These are phyloP conservation scores for Byasa hedistus DNA, from an alignment of 2,888 invertebrate genomes.

Conservation along the genomic window DNA sequence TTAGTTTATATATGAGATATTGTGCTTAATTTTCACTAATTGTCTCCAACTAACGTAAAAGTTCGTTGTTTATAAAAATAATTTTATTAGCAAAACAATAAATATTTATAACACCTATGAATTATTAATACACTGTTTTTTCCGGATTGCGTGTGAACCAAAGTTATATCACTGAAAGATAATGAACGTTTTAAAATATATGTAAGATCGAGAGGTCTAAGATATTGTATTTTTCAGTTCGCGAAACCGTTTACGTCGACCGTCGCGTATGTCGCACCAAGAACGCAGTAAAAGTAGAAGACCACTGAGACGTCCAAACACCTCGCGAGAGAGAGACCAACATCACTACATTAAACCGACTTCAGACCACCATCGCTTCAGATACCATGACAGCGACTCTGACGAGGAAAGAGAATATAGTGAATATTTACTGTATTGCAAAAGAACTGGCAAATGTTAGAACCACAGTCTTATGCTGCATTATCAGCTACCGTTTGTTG, in stretches of 20 bases:
- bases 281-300: conserved; percentile 59
- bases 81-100: neutral
- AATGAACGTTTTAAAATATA: neutral
- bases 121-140: neutral
- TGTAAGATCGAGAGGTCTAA: too few relatives aligned
- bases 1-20: too few relatives aligned
- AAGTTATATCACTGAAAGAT: conserved; percentile 23
- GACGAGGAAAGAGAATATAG: conserved; percentile 52
- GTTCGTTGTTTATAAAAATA: neutral
- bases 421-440: conserved; percentile 54
- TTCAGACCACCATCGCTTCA: conserved; percentile 35
- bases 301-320: conserved; percentile 48
- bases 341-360: conserved; percentile 28
- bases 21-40: too few relatives aligned
- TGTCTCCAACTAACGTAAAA: too few relatives aligned
- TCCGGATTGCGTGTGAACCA: neutral
- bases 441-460: conserved; percentile 60
- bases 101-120: conserved; percentile 12
- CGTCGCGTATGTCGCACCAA: conserved; percentile 56
- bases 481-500: too few relatives aligned
- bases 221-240: conserved; percentile 42
- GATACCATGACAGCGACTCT: conserved; percentile 48
- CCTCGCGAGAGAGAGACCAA: conserved; percentile 29
- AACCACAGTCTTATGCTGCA: neutral
- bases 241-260: conserved; percentile 54